A percentile compares a stretch with the other conserved stretches of the same genome.
phyloP scores from a whole-genome alignment of 2,797 vertebrate species.

The Telmatherina bonti region DNA sequence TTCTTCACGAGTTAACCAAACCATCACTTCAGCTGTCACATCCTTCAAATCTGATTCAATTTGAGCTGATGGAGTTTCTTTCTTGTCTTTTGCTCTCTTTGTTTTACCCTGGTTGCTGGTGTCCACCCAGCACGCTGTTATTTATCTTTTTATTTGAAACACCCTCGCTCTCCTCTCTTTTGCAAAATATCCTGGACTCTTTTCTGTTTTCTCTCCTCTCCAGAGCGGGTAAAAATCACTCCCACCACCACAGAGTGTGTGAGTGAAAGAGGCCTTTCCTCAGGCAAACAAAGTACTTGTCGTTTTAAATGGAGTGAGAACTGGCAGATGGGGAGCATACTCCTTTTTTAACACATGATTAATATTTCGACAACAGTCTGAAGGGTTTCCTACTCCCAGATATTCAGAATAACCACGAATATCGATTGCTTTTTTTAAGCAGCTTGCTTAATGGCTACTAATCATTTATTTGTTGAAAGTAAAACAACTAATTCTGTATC shows the following conservation, averaged over 20 bases:
- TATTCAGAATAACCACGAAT: background rate
- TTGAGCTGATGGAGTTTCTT: constrained; percentile 13
- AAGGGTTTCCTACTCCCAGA: background rate
- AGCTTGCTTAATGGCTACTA: background rate
- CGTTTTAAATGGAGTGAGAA: constrained; percentile 52
- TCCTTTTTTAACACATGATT: constrained; percentile 36
- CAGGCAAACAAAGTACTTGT: constrained; percentile 55
- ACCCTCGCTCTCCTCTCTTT: constrained; percentile 24
- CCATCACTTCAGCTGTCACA: background rate
- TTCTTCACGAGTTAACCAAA: background rate
- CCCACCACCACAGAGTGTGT: constrained; percentile 23
- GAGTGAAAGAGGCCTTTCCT: constrained; percentile 34
- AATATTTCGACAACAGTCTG: background rate
- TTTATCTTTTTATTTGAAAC: constrained; percentile 27
- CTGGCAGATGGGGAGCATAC: constrained; percentile 41
- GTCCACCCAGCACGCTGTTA: constrained; percentile 14
- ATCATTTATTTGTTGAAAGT: background rate
- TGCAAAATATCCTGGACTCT: constrained; percentile 28
- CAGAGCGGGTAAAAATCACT: constrained; percentile 43
- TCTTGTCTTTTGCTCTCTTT: constrained; percentile 20
- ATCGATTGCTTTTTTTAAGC: background rate
- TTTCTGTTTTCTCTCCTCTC: constrained; percentile 27
- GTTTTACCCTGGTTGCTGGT: constrained; percentile 18
- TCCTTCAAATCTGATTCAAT: background rate
- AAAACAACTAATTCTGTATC: background rate